A percentile compares a stretch with the other conserved stretches of the same genome.
Conservation (phyloP, 2,797 vertebrate genomes). For the Hypotaenidia philippensis region DNA sequence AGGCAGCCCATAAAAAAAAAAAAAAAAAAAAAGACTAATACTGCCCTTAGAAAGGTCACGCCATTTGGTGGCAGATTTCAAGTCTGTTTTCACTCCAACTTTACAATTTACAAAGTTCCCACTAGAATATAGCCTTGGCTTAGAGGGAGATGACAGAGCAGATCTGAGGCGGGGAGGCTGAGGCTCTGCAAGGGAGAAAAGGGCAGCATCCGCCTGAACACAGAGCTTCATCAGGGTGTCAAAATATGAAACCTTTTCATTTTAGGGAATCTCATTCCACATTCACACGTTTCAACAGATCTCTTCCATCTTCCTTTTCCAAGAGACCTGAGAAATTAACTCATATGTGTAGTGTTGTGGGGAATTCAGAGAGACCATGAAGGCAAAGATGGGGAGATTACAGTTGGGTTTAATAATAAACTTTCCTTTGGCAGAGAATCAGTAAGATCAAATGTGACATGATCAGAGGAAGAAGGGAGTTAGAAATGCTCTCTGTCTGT, state of each 20-base stretch:
- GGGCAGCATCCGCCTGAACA: background rate
- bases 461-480: background rate
- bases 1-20: background rate
- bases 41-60: background rate
- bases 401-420: background rate
- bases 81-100: background rate
- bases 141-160: background rate
- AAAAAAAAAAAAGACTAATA: background rate
- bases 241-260: background rate
- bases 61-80: conserved; percentile 18
- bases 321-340: background rate
- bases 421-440: background rate
- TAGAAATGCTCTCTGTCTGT: background rate
- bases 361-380: background rate
- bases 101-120: background rate
- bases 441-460: background rate
- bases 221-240: background rate
- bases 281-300: background rate
- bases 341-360: background rate
- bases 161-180: background rate
- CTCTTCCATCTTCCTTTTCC: background rate
- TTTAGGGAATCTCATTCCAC: background rate
- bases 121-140: background rate
- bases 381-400: background rate
- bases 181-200: background rate